phyloP scores from a whole-genome alignment of 2,113 vertebrate genomes.

The Sinocyclocheilus anshuiensis region DNA sequence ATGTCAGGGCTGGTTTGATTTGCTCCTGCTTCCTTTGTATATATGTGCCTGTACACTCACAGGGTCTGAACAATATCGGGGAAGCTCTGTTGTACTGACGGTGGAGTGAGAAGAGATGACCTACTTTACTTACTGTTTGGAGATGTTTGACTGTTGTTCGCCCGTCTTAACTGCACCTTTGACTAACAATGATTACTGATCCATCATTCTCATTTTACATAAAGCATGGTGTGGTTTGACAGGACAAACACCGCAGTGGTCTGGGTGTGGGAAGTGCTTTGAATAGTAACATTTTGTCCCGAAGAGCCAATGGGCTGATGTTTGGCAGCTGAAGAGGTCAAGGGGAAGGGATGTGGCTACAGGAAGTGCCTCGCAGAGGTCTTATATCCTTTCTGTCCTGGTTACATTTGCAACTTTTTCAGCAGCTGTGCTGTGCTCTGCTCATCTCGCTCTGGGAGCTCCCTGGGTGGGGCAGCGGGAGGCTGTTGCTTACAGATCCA shows the following conservation, averaged over 20 bases:
- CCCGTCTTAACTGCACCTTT: background rate
- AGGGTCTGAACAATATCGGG: slow-evolving; percentile 29
- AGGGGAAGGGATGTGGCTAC: slow-evolving; percentile 67
- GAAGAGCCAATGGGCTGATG: slow-evolving; percentile 71
- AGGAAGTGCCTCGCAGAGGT: slow-evolving; percentile 75
- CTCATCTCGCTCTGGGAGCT: slow-evolving; percentile 38
- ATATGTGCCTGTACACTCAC: background rate
- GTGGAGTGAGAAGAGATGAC: slow-evolving; percentile 14
- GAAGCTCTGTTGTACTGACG: background rate
- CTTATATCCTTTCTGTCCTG: slow-evolving; percentile 70
- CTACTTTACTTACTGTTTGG: background rate
- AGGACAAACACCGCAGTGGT: slow-evolving; percentile 44
- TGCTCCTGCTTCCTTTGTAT: slow-evolving; percentile 7
- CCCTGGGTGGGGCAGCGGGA: slow-evolving; percentile 48
- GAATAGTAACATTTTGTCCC: slow-evolving; percentile 66
- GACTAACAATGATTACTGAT: background rate
- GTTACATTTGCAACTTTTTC: slow-evolving; percentile 62
- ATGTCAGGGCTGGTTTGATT: background rate
- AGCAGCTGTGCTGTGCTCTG: slow-evolving; percentile 66
- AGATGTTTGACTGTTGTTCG: background rate
- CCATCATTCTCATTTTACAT: background rate
- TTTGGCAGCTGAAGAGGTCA: slow-evolving; percentile 65
- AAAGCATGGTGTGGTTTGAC: background rate
- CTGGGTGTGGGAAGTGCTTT: slow-evolving; percentile 5
- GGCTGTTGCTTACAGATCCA: slow-evolving; percentile 54